Conservation (phyloP, 2,113 vertebrate species). For the Spea multiplicata region DNA sequence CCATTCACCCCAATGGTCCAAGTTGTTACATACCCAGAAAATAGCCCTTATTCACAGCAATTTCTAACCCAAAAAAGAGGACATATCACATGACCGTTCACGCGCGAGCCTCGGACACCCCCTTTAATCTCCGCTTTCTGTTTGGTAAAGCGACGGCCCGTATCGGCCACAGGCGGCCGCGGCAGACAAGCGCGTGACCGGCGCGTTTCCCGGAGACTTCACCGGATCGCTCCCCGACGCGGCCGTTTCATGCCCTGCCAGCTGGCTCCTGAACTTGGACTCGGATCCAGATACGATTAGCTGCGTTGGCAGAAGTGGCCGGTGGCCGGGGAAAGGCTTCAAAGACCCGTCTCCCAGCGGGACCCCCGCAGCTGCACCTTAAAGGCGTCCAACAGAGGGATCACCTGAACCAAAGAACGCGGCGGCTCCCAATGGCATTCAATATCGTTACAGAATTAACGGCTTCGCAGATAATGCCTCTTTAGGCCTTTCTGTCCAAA, state of each 20-base stretch:
- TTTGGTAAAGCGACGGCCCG: not conserved
- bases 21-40: too few relatives aligned
- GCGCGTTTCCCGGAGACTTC: constrained; percentile 29
- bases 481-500: too few relatives aligned
- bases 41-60: too few relatives aligned
- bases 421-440: too few relatives aligned
- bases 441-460: too few relatives aligned
- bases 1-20: too few relatives aligned
- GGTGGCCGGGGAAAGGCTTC: constrained; percentile 36
- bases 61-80: too few relatives aligned
- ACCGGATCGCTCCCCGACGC: constrained; percentile 48
- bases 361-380: constrained; percentile 21
- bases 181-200: constrained; percentile 51
- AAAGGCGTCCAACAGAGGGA: constrained; percentile 9
- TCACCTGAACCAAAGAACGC: not conserved
- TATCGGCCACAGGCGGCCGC: constrained; percentile 16
- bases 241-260: constrained; percentile 53
- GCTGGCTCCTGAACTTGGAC: constrained; percentile 53
- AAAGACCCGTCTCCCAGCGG: constrained; percentile 46
- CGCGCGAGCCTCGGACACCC: not conserved
- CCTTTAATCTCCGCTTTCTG: not conserved
- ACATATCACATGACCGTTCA: too few relatives aligned
- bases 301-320: constrained; percentile 52
- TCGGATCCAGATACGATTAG: constrained; percentile 61
- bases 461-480: too few relatives aligned